Base-by-base conservation (phyloP, 1,140 invertebrate genomes). In the Teleogryllus occipitalis region DNA sequence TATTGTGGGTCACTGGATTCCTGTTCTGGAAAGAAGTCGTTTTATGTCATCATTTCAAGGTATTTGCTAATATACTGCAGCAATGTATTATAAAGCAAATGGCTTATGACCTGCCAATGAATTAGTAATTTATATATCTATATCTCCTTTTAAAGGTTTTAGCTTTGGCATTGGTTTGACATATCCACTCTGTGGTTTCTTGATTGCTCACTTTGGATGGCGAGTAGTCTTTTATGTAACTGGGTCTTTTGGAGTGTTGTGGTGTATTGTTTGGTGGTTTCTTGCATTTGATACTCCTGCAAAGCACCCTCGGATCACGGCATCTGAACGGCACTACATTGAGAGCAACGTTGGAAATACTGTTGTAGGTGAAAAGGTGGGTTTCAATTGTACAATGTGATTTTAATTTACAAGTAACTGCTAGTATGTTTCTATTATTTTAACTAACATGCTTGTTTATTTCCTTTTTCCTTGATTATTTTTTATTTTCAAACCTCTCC, bases 1-100 rank as follows among this genome's bases (percentile, higher is more conserved):
- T 18, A 89, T 95, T 73, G 93, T 95, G 82, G 92, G 93, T n/a
- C 91, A 92, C 82, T 96, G 95, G 94, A 94, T 95, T 79, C 95
- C 94, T 18, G 89, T 92, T 5, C 87, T 89, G 22, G 94, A 96
- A 85, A 88, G 93, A 76, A 94, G 91, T 47, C 87, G 91, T 79
- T 92, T 94, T 83, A 93, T 93, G 91, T 93, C 91, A 82, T 92
- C 91, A 83, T 93, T 93, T 84, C 92, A 93, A 89, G 90, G 90
- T 90, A 84, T 86, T 84, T 83, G 27, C 27, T 39, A 39, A 39
- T 2, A 39, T 39, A 39, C 27, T 39, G 27, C 27, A 39, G 27
- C 27, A 39, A 39, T 39, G 27, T 39, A 39, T 39, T 39, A 39
- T 39, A 5, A 39, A 39, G 27, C 27, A 39, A 2, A 5, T 39